These are phyloP conservation scores for Lanistes nyassanus DNA, from an alignment of 1,140 invertebrate genomes.

Conservation along the genomic window DNA sequence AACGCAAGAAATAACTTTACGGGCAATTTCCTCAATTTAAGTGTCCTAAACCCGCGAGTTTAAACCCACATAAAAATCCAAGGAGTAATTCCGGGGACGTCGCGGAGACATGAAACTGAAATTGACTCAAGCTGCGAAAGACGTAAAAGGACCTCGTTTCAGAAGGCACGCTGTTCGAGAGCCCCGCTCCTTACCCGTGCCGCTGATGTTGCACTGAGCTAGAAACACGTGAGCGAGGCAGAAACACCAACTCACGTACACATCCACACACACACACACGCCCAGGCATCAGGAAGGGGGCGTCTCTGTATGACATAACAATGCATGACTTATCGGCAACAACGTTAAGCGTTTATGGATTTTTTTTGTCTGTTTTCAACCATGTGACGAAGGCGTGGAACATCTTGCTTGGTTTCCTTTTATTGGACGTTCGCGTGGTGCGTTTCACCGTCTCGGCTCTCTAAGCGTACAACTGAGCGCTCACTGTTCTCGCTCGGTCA, in stretches of 20 bases:
- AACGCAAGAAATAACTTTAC: constrained; percentile 3
- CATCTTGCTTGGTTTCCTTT: too few relatives aligned
- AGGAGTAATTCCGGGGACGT: constrained; percentile 10
- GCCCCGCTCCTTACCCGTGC: not conserved
- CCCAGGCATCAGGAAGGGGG: not conserved
- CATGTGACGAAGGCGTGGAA: too few relatives aligned
- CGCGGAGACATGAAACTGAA: constrained; percentile 18
- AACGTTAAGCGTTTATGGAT: too few relatives aligned
- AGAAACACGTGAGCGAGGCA: too few relatives aligned
- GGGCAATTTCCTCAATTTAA: constrained; percentile 15
- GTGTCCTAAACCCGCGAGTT: constrained; percentile 13
- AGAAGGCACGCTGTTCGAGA: not conserved
- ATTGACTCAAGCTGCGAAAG: constrained; percentile 21
- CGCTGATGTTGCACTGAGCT: too few relatives aligned
- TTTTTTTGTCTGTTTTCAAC: too few relatives aligned
- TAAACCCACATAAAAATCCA: constrained; percentile 7
- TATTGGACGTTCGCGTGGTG: too few relatives aligned
- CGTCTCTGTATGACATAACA: too few relatives aligned
- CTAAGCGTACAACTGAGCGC: too few relatives aligned
- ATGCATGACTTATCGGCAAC: too few relatives aligned
- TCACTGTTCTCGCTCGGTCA: too few relatives aligned
- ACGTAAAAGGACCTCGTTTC: not conserved
- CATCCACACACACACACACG: not conserved
- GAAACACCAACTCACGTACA: not conserved
- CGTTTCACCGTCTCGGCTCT: too few relatives aligned